These are phyloP conservation scores for Garra rufa DNA, from an alignment of 2,113 vertebrate species.

Conservation along the genomic window DNA sequence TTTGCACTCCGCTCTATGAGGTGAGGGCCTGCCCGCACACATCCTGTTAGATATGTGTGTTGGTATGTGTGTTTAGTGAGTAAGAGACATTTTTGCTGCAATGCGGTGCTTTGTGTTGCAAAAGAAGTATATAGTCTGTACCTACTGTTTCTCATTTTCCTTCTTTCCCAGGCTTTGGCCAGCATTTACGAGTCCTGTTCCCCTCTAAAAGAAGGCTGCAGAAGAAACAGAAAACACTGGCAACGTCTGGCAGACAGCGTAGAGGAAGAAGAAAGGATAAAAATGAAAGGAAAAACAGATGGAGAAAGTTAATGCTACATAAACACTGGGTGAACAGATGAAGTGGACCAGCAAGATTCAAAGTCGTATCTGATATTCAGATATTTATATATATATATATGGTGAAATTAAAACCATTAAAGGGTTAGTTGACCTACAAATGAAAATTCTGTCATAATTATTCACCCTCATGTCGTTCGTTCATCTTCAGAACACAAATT, in stretches of 20 bases:
- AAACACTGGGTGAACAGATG: not conserved
- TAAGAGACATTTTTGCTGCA: constrained; percentile 2
- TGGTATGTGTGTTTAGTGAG: not conserved
- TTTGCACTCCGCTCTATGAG: constrained; percentile 90
- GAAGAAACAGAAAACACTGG: constrained; percentile 86
- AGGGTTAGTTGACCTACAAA: no score
- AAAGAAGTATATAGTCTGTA: not conserved
- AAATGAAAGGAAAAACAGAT: not conserved
- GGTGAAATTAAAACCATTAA: not conserved
- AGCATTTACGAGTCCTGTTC: constrained; percentile 80
- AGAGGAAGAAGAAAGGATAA: constrained; percentile 59
- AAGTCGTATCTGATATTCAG: constrained; percentile 6
- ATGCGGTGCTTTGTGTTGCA: not conserved
- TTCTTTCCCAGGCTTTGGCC: constrained; percentile 75
- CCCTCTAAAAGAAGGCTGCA: constrained; percentile 85
- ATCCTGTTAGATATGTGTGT: constrained; percentile 5
- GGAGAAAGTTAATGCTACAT: not conserved
- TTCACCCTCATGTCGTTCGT: no score
- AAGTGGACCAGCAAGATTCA: not conserved
- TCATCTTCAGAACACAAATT: no score
- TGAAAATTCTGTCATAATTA: no score
- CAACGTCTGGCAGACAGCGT: constrained; percentile 79
- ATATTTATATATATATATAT: not conserved
- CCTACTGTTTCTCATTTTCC: not conserved
- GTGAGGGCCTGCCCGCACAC: constrained; percentile 65